These are phyloP conservation scores for Plestiodon gilberti DNA, from an alignment of 2,113 vertebrate genomes.

Conservation along the genomic window DNA sequence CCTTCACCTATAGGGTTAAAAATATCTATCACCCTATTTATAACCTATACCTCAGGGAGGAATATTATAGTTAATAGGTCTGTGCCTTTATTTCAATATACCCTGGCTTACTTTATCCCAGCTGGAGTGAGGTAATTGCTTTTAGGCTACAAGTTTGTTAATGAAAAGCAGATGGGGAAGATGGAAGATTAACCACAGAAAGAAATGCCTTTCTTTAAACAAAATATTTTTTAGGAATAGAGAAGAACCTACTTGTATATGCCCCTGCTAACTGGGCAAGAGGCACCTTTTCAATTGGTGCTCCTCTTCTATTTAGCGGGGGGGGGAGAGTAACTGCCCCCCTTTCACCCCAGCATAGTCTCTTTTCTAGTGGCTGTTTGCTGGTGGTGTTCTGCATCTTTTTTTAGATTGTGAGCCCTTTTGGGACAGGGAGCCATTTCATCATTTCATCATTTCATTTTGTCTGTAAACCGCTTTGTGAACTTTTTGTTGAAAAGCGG, in stretches of 20 bases:
- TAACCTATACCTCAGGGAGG: slow-evolving; percentile 19
- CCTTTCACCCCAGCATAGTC: too few relatives aligned
- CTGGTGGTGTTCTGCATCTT: too few relatives aligned
- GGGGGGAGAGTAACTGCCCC: too few relatives aligned
- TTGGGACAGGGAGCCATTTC: too few relatives aligned
- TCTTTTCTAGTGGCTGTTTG: too few relatives aligned
- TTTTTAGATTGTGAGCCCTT: too few relatives aligned
- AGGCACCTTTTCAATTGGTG: too few relatives aligned
- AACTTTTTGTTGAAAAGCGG: too few relatives aligned
- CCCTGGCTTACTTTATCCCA: slow-evolving; percentile 46
- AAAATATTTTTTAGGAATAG: background rate
- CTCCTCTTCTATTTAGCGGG: too few relatives aligned
- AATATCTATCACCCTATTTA: slow-evolving; percentile 34
- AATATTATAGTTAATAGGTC: slow-evolving; percentile 35
- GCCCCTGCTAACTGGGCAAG: too few relatives aligned
- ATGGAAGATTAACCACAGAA: slow-evolving; percentile 53
- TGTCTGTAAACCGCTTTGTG: too few relatives aligned
- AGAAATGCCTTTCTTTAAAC: slow-evolving; percentile 47
- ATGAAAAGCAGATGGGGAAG: slow-evolving; percentile 59
- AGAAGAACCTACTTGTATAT: background rate
- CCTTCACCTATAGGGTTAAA: slow-evolving; percentile 15
- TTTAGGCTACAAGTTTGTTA: slow-evolving; percentile 37
- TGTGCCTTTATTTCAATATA: slow-evolving; percentile 39
- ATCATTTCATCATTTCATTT: too few relatives aligned
- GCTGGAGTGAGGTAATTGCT: slow-evolving; percentile 51